phyloP scores from a whole-genome alignment of 2,113 vertebrate species.

The Gadus macrocephalus region DNA sequence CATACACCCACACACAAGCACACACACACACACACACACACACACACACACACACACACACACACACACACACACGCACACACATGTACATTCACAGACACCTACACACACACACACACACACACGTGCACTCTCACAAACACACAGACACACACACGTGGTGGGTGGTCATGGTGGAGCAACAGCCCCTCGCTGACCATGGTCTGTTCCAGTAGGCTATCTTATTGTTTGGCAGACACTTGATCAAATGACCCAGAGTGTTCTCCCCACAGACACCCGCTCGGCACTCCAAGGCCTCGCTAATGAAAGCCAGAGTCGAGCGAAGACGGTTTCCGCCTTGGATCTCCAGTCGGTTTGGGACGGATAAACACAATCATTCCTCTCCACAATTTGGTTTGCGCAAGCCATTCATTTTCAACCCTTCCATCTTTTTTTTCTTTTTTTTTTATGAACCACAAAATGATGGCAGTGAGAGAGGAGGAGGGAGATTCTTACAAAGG shows the following conservation, averaged over 20 bases:
- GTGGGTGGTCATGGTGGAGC: conserved; percentile 18
- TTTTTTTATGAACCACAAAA: conserved; percentile 48
- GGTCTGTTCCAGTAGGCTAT: conserved; percentile 13
- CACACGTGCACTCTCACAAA: too few species aligned
- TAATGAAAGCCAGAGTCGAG: conserved; percentile 62
- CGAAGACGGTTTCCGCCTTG: conserved; percentile 47
- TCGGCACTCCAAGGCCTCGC: conserved; percentile 17
- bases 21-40: too few species aligned
- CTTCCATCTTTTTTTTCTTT: conserved; percentile 36
- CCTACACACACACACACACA: too few species aligned
- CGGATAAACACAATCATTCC: conserved; percentile 58
- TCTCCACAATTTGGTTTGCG: conserved; percentile 58
- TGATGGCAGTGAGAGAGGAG: conserved; percentile 45
- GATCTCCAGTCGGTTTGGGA: conserved; percentile 47
- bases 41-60: too few species aligned
- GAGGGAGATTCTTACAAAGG: conserved; percentile 40
- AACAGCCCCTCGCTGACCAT: conserved; percentile 17
- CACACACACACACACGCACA: too few species aligned
- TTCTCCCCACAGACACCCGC: conserved; percentile 27
- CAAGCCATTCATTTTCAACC: conserved; percentile 51
- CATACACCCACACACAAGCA: too few species aligned
- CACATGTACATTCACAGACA: too few species aligned
- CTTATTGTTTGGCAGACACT: conserved; percentile 38
- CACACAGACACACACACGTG: too few species aligned
- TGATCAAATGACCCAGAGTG: conserved; percentile 36